Conservation (phyloP, 2,797 vertebrate genomes). For the Acrossocheilus wenchowensis region DNA sequence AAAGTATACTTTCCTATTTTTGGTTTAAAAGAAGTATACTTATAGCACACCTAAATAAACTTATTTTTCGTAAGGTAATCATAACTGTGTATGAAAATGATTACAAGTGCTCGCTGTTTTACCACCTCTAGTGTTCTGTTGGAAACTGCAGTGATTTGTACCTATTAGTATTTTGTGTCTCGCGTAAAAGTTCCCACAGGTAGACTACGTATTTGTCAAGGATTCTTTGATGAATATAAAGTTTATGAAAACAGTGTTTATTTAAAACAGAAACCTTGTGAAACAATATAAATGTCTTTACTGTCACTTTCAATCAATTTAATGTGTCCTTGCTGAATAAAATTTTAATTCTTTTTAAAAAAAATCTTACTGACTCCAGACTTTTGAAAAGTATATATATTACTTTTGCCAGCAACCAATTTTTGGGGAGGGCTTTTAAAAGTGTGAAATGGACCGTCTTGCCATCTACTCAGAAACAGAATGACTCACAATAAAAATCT, state of each 20-base stretch:
- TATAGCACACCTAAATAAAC: too few species aligned
- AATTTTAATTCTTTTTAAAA: background rate
- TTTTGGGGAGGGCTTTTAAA: background rate
- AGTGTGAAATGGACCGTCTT: background rate
- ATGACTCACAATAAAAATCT: conserved; percentile 9
- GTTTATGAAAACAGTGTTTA: background rate
- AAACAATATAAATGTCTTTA: background rate
- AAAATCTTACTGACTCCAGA: background rate
- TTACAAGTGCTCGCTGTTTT: too few species aligned
- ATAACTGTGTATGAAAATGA: too few species aligned
- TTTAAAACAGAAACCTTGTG: background rate
- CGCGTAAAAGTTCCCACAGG: background rate
- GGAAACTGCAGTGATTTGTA: background rate
- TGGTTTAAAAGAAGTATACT: too few species aligned
- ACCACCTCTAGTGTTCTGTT: background rate
- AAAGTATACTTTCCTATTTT: too few species aligned
- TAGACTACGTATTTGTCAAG: background rate
- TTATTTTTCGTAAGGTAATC: too few species aligned
- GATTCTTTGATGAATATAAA: background rate
- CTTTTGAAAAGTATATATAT: background rate
- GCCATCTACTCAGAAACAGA: conserved; percentile 1
- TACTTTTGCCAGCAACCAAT: background rate
- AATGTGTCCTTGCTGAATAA: too few species aligned
- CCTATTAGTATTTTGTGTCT: background rate
- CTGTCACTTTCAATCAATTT: background rate